A percentile compares a stretch with the other conserved stretches of the same genome.
Conservation (phyloP, 2,888 invertebrate species). For the Opisthograptis luteolata region DNA sequence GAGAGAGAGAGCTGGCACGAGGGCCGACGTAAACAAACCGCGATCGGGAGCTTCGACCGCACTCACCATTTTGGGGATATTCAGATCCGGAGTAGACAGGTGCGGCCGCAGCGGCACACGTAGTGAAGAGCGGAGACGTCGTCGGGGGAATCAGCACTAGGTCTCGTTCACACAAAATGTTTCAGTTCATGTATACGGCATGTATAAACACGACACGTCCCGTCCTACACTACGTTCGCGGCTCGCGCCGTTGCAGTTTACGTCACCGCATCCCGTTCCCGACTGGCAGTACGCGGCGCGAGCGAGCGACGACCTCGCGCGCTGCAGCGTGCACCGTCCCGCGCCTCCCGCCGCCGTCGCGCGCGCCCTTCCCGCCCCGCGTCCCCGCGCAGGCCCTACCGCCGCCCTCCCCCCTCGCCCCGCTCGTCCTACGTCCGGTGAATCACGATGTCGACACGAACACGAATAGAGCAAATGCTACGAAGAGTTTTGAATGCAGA, state of each 20-base stretch:
- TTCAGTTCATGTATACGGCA: slow-evolving; percentile 67
- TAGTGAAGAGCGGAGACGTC: slow-evolving; percentile 79
- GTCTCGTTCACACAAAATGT: slow-evolving; percentile 68
- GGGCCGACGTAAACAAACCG: slow-evolving; percentile 82
- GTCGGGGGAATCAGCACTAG: slow-evolving; percentile 63
- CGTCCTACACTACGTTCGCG: slow-evolving; percentile 82
- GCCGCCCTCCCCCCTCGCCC: slow-evolving; percentile 39
- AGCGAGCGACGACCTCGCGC: slow-evolving; percentile 82
- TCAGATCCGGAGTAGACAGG: slow-evolving; percentile 57
- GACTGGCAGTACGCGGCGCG: slow-evolving; percentile 73
- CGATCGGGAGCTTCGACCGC: slow-evolving; percentile 81
- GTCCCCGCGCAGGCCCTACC: slow-evolving; percentile 50
- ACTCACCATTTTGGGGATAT: slow-evolving; percentile 82
- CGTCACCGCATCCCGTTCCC: slow-evolving; percentile 85
- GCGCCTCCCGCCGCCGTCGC: slow-evolving; percentile 59
- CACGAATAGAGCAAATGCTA: slow-evolving; percentile 26
- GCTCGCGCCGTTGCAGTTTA: slow-evolving; percentile 82
- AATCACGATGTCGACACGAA: slow-evolving; percentile 61
- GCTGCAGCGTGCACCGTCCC: slow-evolving; percentile 79
- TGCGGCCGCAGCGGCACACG: slow-evolving; percentile 68
- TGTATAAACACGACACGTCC: slow-evolving; percentile 72
- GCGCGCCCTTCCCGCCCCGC: slow-evolving; percentile 50
- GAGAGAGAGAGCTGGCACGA: slow-evolving; percentile 75
- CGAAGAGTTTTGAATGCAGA: slow-evolving; percentile 1
- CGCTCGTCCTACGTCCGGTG: slow-evolving; percentile 60